Percentiles rank a stretch among this genome's conserved stretches.
Conservation (phyloP, 2,888 invertebrate species). For the Enchytraeus crypticus region DNA sequence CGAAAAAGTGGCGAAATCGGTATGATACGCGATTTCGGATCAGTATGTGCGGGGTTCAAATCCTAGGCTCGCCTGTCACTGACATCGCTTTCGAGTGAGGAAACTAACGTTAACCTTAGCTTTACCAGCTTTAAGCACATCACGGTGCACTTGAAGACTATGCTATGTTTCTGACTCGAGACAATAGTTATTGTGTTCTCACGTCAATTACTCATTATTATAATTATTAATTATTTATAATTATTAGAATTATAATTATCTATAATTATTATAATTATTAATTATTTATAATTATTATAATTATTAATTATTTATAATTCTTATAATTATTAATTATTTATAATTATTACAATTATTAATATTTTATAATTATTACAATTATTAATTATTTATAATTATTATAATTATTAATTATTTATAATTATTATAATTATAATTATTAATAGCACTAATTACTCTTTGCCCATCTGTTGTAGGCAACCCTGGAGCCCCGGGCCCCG, state of each 20-base stretch:
- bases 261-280: not conserved
- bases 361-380: too few relatives aligned
- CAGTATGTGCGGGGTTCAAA: too few relatives aligned
- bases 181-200: too few relatives aligned
- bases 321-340: not conserved
- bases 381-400: not conserved
- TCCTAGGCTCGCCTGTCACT: too few relatives aligned
- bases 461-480: not conserved
- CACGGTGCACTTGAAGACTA: too few relatives aligned
- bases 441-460: not conserved
- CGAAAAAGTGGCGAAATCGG: too few relatives aligned
- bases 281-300: not conserved
- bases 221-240: not conserved
- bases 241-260: not conserved
- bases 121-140: too few relatives aligned
- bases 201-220: not conserved
- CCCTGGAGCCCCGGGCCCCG: not conserved
- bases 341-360: not conserved
- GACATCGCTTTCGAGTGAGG: too few relatives aligned
- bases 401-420: not conserved
- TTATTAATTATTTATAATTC: not conserved
- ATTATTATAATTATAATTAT: conserved; percentile 1
- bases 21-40: too few relatives aligned
- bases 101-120: too few relatives aligned
- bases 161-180: too few relatives aligned